These are phyloP conservation scores for Seriola quinqueradiata DNA, from an alignment of 2,113 vertebrate species.

Conservation along the genomic window DNA sequence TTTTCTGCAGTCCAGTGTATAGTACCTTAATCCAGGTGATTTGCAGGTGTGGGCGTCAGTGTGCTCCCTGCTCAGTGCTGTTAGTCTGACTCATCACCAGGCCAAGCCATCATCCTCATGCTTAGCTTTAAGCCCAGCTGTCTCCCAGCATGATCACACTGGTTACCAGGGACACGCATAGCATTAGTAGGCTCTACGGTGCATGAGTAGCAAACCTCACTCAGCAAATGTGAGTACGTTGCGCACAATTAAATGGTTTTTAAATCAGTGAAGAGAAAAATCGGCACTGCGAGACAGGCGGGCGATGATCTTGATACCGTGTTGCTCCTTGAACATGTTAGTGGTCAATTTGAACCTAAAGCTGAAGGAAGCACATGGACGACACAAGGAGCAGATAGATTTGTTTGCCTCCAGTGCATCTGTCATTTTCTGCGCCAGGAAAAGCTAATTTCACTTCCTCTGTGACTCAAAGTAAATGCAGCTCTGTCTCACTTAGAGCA, in stretches of 20 bases:
- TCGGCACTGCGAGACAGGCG: not conserved
- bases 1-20: not conserved
- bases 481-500: constrained; percentile 21
- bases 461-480: constrained; percentile 26
- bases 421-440: constrained; percentile 15
- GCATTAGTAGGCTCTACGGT: constrained; percentile 20
- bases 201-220: not conserved
- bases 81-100: constrained; percentile 67
- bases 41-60: constrained; percentile 56
- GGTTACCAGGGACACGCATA: constrained; percentile 47
- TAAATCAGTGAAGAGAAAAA: constrained; percentile 2
- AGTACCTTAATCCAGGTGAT: constrained; percentile 70
- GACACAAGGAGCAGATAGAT: not conserved
- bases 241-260: not conserved
- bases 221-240: not conserved
- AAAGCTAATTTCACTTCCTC: constrained; percentile 57
- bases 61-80: constrained; percentile 17
- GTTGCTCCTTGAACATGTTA: not conserved
- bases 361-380: not conserved
- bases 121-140: constrained; percentile 50
- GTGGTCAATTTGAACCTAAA: not conserved
- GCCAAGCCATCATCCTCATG: constrained; percentile 47
- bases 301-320: not conserved
- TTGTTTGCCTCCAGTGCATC: constrained; percentile 3
- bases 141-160: constrained; percentile 25